These are phyloP conservation scores for Zoanthus sociatus DNA, from an alignment of 92 coral and sea anemone species.

Conservation along the genomic window DNA sequence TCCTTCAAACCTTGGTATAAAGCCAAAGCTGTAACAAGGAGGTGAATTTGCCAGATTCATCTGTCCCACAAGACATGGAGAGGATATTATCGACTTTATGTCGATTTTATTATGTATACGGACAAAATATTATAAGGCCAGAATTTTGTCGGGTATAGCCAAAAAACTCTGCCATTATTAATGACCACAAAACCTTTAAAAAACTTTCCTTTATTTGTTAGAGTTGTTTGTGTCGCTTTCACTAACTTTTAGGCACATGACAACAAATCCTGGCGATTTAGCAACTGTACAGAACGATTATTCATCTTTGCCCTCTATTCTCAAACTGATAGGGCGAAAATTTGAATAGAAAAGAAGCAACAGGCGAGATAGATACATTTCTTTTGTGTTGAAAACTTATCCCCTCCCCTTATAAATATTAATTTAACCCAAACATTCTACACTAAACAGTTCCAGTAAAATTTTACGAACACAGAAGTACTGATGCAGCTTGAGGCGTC, in stretches of 20 bases:
- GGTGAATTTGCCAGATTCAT: too few relatives aligned
- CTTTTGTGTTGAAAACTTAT: slow-evolving; percentile 40
- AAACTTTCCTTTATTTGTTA: slow-evolving; percentile 36
- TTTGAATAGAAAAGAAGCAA: background rate
- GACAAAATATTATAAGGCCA: too few relatives aligned
- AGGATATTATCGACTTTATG: too few relatives aligned
- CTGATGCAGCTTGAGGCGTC: background rate
- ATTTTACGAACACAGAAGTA: background rate
- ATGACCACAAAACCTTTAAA: slow-evolving; percentile 8
- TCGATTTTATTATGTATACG: too few relatives aligned
- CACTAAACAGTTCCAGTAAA: slow-evolving; percentile 13
- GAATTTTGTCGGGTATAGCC: too few relatives aligned
- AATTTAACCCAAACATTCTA: background rate
- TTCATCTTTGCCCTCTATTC: background rate
- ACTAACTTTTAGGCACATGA: slow-evolving; percentile 15
- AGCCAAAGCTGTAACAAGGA: too few relatives aligned
- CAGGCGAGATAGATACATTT: background rate
- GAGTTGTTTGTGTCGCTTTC: slow-evolving; percentile 6
- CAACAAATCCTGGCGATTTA: background rate
- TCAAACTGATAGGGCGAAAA: slow-evolving; percentile 7
- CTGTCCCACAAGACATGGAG: too few relatives aligned
- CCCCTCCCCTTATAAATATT: slow-evolving; percentile 48
- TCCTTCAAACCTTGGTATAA: too few relatives aligned
- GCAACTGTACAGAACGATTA: slow-evolving; percentile 18
- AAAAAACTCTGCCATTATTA: background rate